Percentiles rank a stretch among this genome's conserved stretches.
phyloP scores from a whole-genome alignment of 2,888 invertebrate genomes.

The Scaptomyza caliginosa region DNA sequence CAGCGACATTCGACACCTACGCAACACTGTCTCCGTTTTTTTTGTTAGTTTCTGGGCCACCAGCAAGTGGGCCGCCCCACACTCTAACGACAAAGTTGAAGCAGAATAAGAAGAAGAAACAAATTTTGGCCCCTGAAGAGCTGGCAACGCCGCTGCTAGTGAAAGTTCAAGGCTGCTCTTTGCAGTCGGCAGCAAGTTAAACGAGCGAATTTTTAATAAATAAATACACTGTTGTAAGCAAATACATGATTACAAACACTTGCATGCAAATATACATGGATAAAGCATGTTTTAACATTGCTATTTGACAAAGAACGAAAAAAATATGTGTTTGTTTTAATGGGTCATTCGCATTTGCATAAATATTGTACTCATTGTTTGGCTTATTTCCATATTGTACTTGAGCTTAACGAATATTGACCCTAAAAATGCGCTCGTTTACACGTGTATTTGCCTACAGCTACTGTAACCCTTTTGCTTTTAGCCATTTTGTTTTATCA shows the following conservation, averaged over 20 bases:
- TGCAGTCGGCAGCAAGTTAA: constrained; percentile 33
- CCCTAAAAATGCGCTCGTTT: background rate
- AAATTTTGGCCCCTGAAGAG: constrained; percentile 45
- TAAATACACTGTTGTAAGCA: constrained; percentile 7
- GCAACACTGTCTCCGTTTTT: constrained; percentile 7
- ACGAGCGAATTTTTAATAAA: constrained; percentile 12
- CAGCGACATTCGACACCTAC: constrained; percentile 29
- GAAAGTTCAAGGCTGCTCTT: constrained; percentile 71
- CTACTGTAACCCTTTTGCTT: background rate
- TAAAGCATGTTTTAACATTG: constrained; percentile 43
- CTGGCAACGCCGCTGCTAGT: constrained; percentile 35
- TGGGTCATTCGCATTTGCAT: constrained; percentile 24
- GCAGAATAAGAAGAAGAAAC: background rate
- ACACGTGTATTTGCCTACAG: constrained; percentile 1
- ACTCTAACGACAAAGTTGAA: background rate
- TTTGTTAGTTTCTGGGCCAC: constrained; percentile 37
- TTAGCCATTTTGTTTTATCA: too few species aligned
- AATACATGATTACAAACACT: background rate
- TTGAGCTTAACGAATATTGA: constrained; percentile 7
- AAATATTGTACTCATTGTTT: background rate
- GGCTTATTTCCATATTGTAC: background rate
- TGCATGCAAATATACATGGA: constrained; percentile 6
- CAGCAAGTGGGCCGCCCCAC: constrained; percentile 57
- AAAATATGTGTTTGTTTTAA: background rate
- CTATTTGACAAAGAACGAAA: constrained; percentile 32